Evolutionary conservation across 2,797 vertebrate genomes (phyloP).

Genomic region (Phataginus tetradactyla): DNA sequence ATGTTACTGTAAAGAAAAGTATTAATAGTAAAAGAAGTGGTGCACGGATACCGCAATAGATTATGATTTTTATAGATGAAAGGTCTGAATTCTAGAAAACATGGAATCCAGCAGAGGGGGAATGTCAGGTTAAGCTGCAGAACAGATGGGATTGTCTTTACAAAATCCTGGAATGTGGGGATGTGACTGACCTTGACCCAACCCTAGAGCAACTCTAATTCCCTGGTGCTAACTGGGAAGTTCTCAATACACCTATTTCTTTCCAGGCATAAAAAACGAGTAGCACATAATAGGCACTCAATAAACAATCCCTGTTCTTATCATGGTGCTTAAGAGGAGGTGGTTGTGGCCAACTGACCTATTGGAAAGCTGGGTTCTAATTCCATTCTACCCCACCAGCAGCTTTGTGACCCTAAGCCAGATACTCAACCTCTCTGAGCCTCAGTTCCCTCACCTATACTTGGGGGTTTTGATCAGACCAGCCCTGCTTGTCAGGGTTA

Average conservation of each 20-base stretch:
- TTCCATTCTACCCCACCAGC: background rate
- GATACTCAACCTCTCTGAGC: background rate
- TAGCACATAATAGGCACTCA: background rate
- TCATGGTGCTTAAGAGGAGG: background rate
- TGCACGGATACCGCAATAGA: accelerated
- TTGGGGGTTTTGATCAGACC: background rate
- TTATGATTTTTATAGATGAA: too few species aligned
- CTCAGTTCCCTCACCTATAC: background rate
- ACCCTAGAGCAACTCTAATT: background rate
- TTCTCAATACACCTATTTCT: too few species aligned
- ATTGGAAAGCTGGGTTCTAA: background rate
- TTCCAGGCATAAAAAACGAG: background rate
- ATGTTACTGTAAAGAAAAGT: background rate
- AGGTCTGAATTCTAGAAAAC: background rate
- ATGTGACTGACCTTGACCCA: background rate
- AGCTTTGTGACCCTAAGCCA: background rate
- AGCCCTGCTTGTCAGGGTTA: background rate
- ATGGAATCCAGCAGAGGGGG: background rate
- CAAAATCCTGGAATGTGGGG: background rate
- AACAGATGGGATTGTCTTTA: background rate
- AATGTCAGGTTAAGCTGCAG: background rate
- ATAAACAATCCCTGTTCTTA: background rate
- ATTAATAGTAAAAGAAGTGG: background rate
- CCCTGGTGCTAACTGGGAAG: background rate
- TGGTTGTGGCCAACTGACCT: background rate